phyloP scores from a whole-genome alignment of 1,140 invertebrate species.

The Cataglyphis hispanica region DNA sequence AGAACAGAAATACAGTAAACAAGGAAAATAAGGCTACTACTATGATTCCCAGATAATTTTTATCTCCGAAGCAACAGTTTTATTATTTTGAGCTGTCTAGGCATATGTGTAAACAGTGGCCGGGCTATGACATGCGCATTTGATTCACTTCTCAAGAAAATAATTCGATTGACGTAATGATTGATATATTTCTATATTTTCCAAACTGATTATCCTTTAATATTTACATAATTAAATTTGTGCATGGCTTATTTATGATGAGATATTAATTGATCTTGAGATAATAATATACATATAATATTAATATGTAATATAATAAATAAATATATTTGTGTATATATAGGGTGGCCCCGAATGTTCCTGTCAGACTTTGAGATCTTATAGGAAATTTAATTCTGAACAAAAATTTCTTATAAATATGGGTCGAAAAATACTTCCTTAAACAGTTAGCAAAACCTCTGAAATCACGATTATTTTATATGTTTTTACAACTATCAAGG shows the following conservation, averaged over 20 bases:
- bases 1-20: background rate
- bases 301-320: no score
- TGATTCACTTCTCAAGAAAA: background rate
- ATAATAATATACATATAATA: slow-evolving; percentile 2
- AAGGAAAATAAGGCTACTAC: background rate
- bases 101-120: slow-evolving; percentile 30
- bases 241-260: background rate
- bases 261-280: background rate
- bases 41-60: background rate
- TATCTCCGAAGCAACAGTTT: slow-evolving; percentile 27
- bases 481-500: no score
- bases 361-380: no score
- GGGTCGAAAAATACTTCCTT: no score
- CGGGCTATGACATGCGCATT: slow-evolving; percentile 25
- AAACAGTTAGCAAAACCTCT: no score
- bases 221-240: background rate
- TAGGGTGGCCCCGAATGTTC: no score
- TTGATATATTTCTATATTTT: background rate
- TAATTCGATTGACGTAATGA: background rate
- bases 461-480: no score
- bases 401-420: no score
- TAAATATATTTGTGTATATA: no score
- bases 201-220: background rate
- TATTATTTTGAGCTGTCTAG: background rate
- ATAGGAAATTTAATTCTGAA: no score